Conservation (phyloP, 2,888 invertebrate genomes). For the Podabrus alpinus region DNA sequence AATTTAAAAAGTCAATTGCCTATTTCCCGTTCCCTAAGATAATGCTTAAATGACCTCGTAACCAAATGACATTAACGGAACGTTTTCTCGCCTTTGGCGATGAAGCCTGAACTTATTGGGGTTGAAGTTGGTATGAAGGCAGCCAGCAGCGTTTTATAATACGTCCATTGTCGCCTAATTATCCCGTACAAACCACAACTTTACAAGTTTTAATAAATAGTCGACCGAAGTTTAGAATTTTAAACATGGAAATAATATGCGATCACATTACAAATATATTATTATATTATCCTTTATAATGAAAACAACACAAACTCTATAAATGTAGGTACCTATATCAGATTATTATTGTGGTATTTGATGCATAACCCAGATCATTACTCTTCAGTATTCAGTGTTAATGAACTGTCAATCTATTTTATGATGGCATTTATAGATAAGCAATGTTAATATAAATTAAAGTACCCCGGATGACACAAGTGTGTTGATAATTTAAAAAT, state of each 20-base stretch:
- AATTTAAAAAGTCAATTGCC: constrained; percentile 51
- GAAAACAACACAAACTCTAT: neutral
- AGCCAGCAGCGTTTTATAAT: constrained; percentile 32
- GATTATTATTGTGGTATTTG: constrained; percentile 1
- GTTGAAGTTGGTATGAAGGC: constrained; percentile 22
- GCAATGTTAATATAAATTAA: constrained; percentile 4
- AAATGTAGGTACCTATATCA: neutral
- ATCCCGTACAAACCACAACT: constrained; percentile 37
- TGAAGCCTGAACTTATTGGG: constrained; percentile 36
- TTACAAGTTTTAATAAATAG: constrained; percentile 39
- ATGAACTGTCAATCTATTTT: constrained; percentile 1
- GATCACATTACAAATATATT: neutral
- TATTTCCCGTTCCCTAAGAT: constrained; percentile 46
- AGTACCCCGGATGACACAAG: neutral
- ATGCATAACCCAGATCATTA: neutral
- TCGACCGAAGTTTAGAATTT: constrained; percentile 20
- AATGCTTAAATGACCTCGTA: constrained; percentile 47
- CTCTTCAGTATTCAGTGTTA: neutral
- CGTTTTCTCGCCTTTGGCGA: constrained; percentile 41
- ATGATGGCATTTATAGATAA: constrained; percentile 9
- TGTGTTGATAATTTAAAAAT: neutral
- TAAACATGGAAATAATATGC: constrained; percentile 4
- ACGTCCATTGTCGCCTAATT: constrained; percentile 40
- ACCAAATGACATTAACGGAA: constrained; percentile 50
- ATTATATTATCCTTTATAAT: neutral